Conservation (phyloP, 2,113 vertebrate genomes). For the Paratilapia polleni region DNA sequence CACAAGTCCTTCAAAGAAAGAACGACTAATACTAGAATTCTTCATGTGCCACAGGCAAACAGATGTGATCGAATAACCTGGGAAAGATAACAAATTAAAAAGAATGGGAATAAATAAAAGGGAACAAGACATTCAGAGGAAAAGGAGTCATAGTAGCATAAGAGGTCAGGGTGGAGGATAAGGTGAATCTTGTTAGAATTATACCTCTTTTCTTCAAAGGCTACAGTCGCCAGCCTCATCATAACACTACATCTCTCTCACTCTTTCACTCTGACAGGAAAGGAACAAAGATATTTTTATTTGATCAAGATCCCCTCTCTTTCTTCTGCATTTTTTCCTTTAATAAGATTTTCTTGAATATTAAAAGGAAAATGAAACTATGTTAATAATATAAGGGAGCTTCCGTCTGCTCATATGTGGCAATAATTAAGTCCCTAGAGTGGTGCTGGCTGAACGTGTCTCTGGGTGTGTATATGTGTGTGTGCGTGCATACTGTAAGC, state of each 20-base stretch:
- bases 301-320: slow-evolving; percentile 50
- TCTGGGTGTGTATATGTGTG: slow-evolving; percentile 3
- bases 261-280: slow-evolving; percentile 29
- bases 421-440: slow-evolving; percentile 78
- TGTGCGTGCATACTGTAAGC: slow-evolving; percentile 27
- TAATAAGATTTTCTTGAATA: slow-evolving; percentile 70
- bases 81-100: slow-evolving; percentile 22
- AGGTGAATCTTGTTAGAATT: slow-evolving; percentile 49
- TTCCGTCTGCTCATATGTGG: slow-evolving; percentile 56
- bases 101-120: background rate
- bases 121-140: background rate
- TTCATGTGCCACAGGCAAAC: background rate
- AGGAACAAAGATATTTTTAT: slow-evolving; percentile 56
- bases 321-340: slow-evolving; percentile 50
- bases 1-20: background rate
- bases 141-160: background rate
- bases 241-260: slow-evolving; percentile 21
- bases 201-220: slow-evolving; percentile 51
- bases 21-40: background rate
- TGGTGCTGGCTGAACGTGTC: slow-evolving; percentile 8
- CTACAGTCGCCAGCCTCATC: slow-evolving; percentile 36
- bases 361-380: slow-evolving; percentile 65
- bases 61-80: background rate
- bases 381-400: slow-evolving; percentile 71
- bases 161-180: slow-evolving; percentile 15